Percentiles rank a stretch among this genome's conserved stretches.
Conservation (phyloP, 2,888 invertebrate genomes). For the Chloroclystis v-ata region DNA sequence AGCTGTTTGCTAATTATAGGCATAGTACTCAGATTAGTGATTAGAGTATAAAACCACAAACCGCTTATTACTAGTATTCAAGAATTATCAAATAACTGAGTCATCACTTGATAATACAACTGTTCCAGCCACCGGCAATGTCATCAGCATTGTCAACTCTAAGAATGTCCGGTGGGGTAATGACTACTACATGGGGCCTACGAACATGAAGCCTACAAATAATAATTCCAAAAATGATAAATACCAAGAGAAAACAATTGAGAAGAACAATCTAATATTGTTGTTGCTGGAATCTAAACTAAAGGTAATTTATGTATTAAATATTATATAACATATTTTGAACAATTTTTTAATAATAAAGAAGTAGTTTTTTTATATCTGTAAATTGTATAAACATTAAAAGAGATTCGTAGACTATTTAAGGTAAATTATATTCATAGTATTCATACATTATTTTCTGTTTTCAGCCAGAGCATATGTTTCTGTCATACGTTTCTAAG, state of each 20-base stretch:
- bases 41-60: background rate
- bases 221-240: conserved; percentile 35
- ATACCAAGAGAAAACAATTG: conserved; percentile 38
- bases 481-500: conserved; percentile 76
- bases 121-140: conserved; percentile 69
- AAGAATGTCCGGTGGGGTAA: conserved; percentile 66
- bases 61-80: background rate
- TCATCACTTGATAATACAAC: background rate
- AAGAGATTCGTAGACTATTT: too few species aligned
- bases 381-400: too few species aligned
- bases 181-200: conserved; percentile 59
- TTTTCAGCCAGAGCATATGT: conserved; percentile 68
- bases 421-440: background rate
- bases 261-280: conserved; percentile 54
- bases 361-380: too few species aligned
- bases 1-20: too few species aligned
- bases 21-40: background rate
- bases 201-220: conserved; percentile 31
- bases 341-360: too few species aligned
- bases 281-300: conserved; percentile 56
- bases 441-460: conserved; percentile 1
- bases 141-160: conserved; percentile 70
- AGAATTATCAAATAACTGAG: background rate
- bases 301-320: conserved; percentile 40
- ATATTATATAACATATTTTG: too few species aligned